Percentiles rank a stretch among this genome's conserved stretches.
Conservation (phyloP, 1,140 invertebrate genomes). For the Drosophila triauraria region DNA sequence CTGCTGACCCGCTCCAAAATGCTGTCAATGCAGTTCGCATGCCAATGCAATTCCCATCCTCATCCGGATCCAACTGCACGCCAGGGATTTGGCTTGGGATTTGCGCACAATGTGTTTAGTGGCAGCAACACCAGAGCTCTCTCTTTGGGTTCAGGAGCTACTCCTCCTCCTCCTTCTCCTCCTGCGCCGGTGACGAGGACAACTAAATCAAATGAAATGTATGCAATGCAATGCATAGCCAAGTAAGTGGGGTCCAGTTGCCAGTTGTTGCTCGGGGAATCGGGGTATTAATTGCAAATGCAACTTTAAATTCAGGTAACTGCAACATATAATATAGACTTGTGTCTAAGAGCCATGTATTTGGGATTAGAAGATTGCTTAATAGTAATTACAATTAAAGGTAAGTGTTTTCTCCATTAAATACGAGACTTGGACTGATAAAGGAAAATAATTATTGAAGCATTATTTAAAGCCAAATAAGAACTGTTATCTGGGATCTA, state of each 20-base stretch:
- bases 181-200: slow-evolving; percentile 36
- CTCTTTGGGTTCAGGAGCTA: slow-evolving; percentile 1
- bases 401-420: not conserved
- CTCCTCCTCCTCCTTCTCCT: not conserved
- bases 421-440: too few relatives aligned
- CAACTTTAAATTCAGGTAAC: slow-evolving; percentile 32
- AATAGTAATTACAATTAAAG: not conserved
- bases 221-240: slow-evolving; percentile 35
- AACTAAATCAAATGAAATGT: slow-evolving; percentile 58
- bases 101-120: slow-evolving; percentile 81
- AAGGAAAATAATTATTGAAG: not conserved
- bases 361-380: not conserved
- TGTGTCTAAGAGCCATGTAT: not conserved
- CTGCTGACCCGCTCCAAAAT: slow-evolving; percentile 62
- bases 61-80: slow-evolving; percentile 53
- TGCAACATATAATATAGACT: not conserved
- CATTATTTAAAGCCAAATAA: not conserved
- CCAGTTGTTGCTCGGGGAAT: slow-evolving; percentile 21
- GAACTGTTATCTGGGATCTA: too few relatives aligned
- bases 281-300: slow-evolving; percentile 48
- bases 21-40: slow-evolving; percentile 76
- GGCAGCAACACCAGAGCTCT: slow-evolving; percentile 39
- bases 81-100: slow-evolving; percentile 71
- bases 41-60: slow-evolving; percentile 58
- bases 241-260: slow-evolving; percentile 23